Percentiles rank a stretch among this genome's conserved stretches.
These are phyloP conservation scores for Notothenia coriiceps DNA, from an alignment of 2,113 vertebrate species.

Conservation along the genomic window DNA sequence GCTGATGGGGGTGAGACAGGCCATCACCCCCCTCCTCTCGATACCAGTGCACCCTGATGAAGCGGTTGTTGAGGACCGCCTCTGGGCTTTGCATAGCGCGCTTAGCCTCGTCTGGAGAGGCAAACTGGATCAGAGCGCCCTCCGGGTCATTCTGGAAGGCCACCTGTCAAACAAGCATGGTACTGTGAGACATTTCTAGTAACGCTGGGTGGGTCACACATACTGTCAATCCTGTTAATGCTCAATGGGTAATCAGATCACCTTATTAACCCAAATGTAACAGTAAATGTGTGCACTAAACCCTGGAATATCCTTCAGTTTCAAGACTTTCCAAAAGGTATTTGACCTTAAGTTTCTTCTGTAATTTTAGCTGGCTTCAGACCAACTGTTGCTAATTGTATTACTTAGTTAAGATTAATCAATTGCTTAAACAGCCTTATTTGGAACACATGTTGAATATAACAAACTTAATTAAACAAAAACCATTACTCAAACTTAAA, in stretches of 20 bases:
- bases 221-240: neutral
- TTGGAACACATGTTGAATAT: neutral
- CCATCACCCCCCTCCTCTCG: conserved; percentile 86
- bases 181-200: neutral
- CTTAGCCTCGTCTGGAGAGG: conserved; percentile 92
- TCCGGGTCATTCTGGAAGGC: conserved; percentile 95
- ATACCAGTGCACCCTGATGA: conserved; percentile 96
- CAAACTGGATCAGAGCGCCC: conserved; percentile 96
- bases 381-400: too few species aligned
- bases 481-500: neutral
- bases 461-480: neutral
- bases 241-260: too few species aligned
- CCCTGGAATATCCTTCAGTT: too few species aligned
- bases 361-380: neutral
- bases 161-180: conserved; percentile 83
- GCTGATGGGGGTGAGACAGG: conserved; percentile 45
- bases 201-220: neutral
- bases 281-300: too few species aligned
- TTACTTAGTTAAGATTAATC: neutral
- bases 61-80: conserved; percentile 96
- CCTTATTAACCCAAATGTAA: neutral
- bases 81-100: conserved; percentile 96
- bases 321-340: neutral
- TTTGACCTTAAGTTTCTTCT: neutral
- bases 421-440: neutral